Conservation (phyloP, 2,113 vertebrate species). For the Elanus axillaris region DNA sequence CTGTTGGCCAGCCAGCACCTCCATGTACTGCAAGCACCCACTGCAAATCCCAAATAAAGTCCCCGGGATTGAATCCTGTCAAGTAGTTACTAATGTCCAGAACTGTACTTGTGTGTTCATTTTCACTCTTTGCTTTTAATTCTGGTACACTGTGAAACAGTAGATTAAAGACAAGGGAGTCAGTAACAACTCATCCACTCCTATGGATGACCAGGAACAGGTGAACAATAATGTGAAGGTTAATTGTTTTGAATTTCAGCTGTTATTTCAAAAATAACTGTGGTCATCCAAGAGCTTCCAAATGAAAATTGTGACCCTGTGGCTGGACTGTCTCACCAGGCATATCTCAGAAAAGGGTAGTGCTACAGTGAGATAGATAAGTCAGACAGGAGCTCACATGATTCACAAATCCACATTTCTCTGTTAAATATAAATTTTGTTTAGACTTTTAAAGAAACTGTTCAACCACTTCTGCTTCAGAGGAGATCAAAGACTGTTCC, state of each 20-base stretch:
- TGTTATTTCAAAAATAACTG: neutral
- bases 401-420: neutral
- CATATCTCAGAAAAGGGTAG: neutral
- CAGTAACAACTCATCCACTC: neutral
- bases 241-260: neutral
- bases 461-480: neutral
- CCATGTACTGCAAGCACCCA: neutral
- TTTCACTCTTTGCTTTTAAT: neutral
- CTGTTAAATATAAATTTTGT: neutral
- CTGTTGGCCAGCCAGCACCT: neutral
- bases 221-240: neutral
- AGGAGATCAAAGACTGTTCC: neutral
- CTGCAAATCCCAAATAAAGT: neutral
- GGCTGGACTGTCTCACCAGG: neutral
- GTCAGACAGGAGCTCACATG: neutral
- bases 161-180: neutral
- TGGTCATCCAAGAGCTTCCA: neutral
- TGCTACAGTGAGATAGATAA: neutral
- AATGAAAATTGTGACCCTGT: neutral
- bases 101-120: neutral
- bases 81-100: neutral
- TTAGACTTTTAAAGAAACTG: neutral
- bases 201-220: neutral
- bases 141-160: neutral
- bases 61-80: neutral